These are phyloP conservation scores for Caenorhabditis uteleia DNA, from an alignment of 2,888 invertebrate species.

Conservation along the genomic window DNA sequence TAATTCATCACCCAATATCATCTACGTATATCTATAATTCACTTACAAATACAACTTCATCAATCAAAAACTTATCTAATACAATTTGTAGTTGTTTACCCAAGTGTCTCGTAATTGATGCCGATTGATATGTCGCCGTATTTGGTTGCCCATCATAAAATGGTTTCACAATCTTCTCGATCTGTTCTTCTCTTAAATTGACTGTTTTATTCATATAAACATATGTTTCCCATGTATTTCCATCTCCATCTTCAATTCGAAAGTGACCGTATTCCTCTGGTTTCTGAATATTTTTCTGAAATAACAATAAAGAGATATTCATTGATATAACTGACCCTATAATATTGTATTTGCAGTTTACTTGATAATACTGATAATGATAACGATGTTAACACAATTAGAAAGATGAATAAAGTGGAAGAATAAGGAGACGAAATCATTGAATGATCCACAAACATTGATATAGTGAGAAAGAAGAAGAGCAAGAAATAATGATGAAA, in stretches of 20 bases:
- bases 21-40: no score
- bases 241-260: constrained; percentile 7
- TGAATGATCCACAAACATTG: no score
- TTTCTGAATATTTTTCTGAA: constrained; percentile 9
- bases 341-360: constrained; percentile 26
- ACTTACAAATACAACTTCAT: constrained; percentile 25
- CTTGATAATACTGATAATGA: no score
- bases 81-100: constrained; percentile 26
- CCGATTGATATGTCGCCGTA: constrained; percentile 10
- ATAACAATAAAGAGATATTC: neutral
- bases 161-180: constrained; percentile 26
- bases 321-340: constrained; percentile 16
- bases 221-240: constrained; percentile 22
- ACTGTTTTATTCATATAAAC: constrained; percentile 26
- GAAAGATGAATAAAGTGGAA: no score
- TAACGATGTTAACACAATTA: no score
- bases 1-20: neutral
- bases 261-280: constrained; percentile 32
- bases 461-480: no score
- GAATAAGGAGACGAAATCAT: no score
- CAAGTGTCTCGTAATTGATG: constrained; percentile 30
- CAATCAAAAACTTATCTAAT: constrained; percentile 11
- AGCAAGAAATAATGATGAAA: no score
- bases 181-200: constrained; percentile 28
- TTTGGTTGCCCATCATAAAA: constrained; percentile 22